Conservation (phyloP, 2,797 vertebrate genomes). For the Telmatherina bonti region DNA sequence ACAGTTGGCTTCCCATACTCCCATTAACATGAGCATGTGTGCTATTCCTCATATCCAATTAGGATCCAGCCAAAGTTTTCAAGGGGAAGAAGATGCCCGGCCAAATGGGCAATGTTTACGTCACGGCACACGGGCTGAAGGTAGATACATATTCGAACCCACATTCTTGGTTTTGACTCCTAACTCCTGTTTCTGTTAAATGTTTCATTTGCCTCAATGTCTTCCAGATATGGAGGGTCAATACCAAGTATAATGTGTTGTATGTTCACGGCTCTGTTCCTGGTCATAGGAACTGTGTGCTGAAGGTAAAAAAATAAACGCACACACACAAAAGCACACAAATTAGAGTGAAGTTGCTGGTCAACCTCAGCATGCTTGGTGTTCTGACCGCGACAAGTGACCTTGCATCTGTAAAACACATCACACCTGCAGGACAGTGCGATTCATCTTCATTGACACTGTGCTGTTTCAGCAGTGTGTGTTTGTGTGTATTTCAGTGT, state of each 20-base stretch:
- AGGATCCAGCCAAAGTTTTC: conserved; percentile 92
- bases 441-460: conserved; percentile 68
- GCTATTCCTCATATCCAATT: conserved; percentile 33
- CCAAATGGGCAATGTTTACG: conserved; percentile 87
- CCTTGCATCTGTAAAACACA: conserved; percentile 67
- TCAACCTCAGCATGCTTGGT: conserved; percentile 37
- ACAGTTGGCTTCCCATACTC: conserved; percentile 41
- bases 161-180: conserved; percentile 12
- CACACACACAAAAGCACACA: no score
- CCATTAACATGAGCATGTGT: conserved; percentile 25
- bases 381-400: conserved; percentile 49
- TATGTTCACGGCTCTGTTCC: conserved; percentile 94
- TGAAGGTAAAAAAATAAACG: conserved; percentile 93
- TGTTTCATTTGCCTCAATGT: conserved; percentile 1
- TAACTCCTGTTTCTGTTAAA: conserved; percentile 34
- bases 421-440: conserved; percentile 57
- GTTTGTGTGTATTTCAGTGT: neutral
- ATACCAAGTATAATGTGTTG: conserved; percentile 91
- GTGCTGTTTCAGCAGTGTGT: conserved; percentile 66
- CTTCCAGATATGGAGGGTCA: conserved; percentile 93
- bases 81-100: conserved; percentile 98
- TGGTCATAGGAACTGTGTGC: conserved; percentile 92
- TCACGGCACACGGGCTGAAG: conserved; percentile 89
- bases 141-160: conserved; percentile 63
- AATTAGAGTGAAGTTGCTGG: conserved; percentile 43